Evolutionary conservation across 1,140 invertebrate genomes (phyloP).

Genomic region (Parapsyche elsis): DNA sequence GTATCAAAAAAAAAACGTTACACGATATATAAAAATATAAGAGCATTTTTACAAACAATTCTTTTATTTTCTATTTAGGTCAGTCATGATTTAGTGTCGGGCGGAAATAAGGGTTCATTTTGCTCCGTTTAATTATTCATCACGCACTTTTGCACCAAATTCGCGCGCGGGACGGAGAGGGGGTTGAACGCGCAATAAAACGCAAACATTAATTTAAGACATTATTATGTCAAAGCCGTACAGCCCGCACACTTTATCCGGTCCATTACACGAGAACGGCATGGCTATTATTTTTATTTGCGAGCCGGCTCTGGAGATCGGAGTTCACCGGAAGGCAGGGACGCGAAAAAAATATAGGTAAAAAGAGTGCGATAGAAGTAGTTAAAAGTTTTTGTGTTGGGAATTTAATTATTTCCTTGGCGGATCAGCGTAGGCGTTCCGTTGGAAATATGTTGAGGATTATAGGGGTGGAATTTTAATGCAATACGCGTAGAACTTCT

Average conservation of each 20-base stretch:
- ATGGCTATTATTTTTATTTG: constrained; percentile 55
- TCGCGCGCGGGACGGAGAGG: constrained; percentile 31
- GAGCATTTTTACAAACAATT: no score
- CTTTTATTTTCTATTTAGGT: no score
- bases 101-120: constrained; percentile 4
- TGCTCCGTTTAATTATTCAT: constrained; percentile 54
- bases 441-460: constrained; percentile 41
- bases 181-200: constrained; percentile 53
- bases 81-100: constrained; percentile 45
- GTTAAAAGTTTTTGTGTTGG: constrained; percentile 48
- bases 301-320: background rate
- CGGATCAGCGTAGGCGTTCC: background rate
- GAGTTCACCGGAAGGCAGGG: background rate
- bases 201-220: constrained; percentile 54
- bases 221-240: constrained; percentile 53
- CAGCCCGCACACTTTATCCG: constrained; percentile 48
- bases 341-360: constrained; percentile 33
- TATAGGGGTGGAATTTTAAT: constrained; percentile 38
- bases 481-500: background rate
- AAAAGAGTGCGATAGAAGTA: constrained; percentile 48
- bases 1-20: no score
- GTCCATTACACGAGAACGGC: constrained; percentile 54
- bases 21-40: no score
- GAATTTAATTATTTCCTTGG: constrained; percentile 48
- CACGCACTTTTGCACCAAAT: constrained; percentile 47